phyloP scores from a whole-genome alignment of 1,140 invertebrate species.

The Drosophila grimshawi region DNA sequence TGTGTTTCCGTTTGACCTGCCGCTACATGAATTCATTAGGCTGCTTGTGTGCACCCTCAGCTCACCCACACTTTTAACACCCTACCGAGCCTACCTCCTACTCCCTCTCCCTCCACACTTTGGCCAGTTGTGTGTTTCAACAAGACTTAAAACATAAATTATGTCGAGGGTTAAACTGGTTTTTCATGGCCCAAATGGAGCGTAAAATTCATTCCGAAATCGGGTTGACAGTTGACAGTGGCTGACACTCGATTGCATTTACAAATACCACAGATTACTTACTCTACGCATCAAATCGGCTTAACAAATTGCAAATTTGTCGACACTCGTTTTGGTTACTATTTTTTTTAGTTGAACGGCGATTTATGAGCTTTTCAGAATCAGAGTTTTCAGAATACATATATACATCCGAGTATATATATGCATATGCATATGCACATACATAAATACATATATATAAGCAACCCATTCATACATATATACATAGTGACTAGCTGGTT shows the following conservation, averaged over 20 bases:
- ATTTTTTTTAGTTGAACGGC: conserved; percentile 15
- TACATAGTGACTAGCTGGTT: too few relatives aligned
- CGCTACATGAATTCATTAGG: conserved; percentile 79
- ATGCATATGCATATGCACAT: not conserved
- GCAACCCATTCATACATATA: too few relatives aligned
- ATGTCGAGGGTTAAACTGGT: conserved; percentile 35
- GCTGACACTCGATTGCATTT: conserved; percentile 26
- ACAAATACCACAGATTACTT: conserved; percentile 25
- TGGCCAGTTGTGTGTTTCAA: conserved; percentile 54
- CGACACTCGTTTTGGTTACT: conserved; percentile 16
- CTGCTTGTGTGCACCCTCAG: not conserved
- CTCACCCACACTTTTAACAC: not conserved
- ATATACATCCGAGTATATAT: not conserved
- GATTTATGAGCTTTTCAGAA: conserved; percentile 21
- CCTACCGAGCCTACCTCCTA: conserved; percentile 9
- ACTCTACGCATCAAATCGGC: conserved; percentile 25
- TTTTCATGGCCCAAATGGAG: conserved; percentile 44
- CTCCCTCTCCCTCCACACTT: not conserved
- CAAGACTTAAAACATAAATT: conserved; percentile 78
- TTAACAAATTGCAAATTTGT: conserved; percentile 36
- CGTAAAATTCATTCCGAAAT: conserved; percentile 63
- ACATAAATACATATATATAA: not conserved
- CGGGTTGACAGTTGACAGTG: conserved; percentile 11
- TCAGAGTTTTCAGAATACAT: not conserved
- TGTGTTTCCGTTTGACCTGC: conserved; percentile 49